phyloP scores from a whole-genome alignment of 2,797 vertebrate genomes.

The Emydoidea blandingii region DNA sequence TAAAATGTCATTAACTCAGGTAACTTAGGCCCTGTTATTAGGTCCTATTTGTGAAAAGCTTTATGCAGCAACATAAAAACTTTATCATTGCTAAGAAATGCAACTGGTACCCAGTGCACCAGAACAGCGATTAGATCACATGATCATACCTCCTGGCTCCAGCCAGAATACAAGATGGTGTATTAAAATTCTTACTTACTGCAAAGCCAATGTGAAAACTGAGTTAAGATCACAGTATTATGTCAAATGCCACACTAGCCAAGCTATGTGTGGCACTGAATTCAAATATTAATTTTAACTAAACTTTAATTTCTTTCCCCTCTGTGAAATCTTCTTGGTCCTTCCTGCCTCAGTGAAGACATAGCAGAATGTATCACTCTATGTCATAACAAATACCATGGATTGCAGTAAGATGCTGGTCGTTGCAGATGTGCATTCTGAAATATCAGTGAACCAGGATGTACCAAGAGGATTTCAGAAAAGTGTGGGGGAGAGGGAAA shows the following conservation, averaged over 20 bases:
- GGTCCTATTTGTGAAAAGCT: neutral
- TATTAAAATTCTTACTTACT: slow-evolving; percentile 14
- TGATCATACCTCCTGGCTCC: neutral
- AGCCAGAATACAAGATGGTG: neutral
- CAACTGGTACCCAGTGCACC: neutral
- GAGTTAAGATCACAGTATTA: neutral
- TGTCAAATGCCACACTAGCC: neutral
- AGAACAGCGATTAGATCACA: neutral
- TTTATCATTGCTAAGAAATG: neutral
- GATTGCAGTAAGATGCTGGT: neutral
- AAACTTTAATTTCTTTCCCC: neutral
- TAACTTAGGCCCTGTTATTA: neutral
- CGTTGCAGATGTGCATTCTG: neutral
- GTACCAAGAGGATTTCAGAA: neutral
- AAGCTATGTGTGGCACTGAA: neutral
- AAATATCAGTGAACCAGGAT: neutral
- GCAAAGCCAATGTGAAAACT: neutral
- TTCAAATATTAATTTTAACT: neutral
- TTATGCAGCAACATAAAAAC: neutral
- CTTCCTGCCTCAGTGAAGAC: neutral
- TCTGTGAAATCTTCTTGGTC: neutral
- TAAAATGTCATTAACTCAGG: neutral
- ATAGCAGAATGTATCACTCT: neutral
- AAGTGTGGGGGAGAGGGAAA: neutral
- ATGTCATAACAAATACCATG: neutral